Evolutionary conservation across 2,797 vertebrate species (phyloP), one percentile per base, ranked within the genome.

Genomic region (Hydrophis major): DNA sequence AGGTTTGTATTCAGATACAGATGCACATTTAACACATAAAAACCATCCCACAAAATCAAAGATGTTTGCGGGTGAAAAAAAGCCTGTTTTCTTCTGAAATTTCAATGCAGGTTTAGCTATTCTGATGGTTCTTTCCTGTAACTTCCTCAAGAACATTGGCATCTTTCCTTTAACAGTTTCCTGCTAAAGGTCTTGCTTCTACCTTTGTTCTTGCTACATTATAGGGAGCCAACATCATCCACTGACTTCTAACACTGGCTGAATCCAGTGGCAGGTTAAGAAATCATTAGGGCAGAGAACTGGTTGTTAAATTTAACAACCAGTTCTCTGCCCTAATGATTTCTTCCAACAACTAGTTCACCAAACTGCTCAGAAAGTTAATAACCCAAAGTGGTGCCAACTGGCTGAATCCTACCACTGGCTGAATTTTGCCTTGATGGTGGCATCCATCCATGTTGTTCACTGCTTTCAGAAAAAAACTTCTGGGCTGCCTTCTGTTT

Each of bases 111-210:
- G 11, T 42, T 94, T 25, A 91, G 11, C 42, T 16, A 37, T 1
- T 89, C 94, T 94, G 86, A 88, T 25, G 88, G 16, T 92, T 91
- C 32, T 91, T 95, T 95, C 94, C 87, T 83, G 22, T 25, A 47
- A 25, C 20, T 83, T 83, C 42, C 20, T 83, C 20, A 25, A 83
- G 42, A 83, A 47, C 2, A 47, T 25, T 47, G 25, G 37, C 20
- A 47, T 25, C 16, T 42, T 78, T 42, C 69, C 32, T 42, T 78
- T 22, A 20, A 22, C 7, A 42, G 69, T 42, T 78, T 78, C 69
- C 37, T 42, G 8, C 37, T 37, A 74, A 74, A 74, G n/a, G 37
- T 20, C 69, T 42, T 18, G 32, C 69, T 74, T 74, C 69, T 37
- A 37, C 20, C 69, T 42, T 20, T 42, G 37, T 37, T 74, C 69